phyloP scores from a whole-genome alignment of 2,888 invertebrate species.

The Zygaena filipendulae region DNA sequence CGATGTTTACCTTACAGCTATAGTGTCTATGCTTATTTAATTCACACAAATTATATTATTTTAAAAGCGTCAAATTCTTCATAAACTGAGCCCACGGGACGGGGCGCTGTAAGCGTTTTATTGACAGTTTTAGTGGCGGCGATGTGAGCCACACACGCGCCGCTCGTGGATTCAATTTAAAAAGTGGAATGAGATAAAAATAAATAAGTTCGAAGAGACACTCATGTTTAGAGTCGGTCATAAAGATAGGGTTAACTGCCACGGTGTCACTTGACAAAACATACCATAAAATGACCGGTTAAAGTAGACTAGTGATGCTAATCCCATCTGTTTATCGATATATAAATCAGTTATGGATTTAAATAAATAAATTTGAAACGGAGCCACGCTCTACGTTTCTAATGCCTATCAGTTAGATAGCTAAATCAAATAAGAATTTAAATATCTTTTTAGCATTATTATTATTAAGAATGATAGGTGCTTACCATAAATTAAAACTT shows the following conservation, averaged over 20 bases:
- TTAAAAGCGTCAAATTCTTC: conserved; percentile 54
- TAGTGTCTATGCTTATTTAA: conserved; percentile 44
- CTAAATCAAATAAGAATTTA: too few relatives aligned
- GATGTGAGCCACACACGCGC: conserved; percentile 58
- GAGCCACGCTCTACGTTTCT: too few relatives aligned
- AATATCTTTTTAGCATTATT: too few relatives aligned
- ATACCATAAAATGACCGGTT: conserved; percentile 64
- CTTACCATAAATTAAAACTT: too few relatives aligned
- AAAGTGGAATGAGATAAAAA: conserved; percentile 66
- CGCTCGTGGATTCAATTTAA: conserved; percentile 63
- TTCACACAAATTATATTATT: conserved; percentile 51
- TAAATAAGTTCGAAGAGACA: conserved; percentile 65
- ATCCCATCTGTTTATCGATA: conserved; percentile 27
- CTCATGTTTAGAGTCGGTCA: conserved; percentile 65
- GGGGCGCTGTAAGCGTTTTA: conserved; percentile 42
- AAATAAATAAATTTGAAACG: too few relatives aligned
- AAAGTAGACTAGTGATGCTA: conserved; percentile 44
- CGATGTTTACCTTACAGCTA: conserved; percentile 46
- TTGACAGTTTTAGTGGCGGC: conserved; percentile 58
- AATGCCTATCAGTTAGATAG: too few relatives aligned
- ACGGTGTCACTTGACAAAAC: conserved; percentile 60
- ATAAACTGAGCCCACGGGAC: conserved; percentile 51
- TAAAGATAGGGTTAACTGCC: conserved; percentile 69
- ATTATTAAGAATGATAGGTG: too few relatives aligned
- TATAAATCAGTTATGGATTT: too few relatives aligned